These are phyloP conservation scores for Trisateles emortualis DNA, from an alignment of 2,888 invertebrate genomes.

Conservation along the genomic window DNA sequence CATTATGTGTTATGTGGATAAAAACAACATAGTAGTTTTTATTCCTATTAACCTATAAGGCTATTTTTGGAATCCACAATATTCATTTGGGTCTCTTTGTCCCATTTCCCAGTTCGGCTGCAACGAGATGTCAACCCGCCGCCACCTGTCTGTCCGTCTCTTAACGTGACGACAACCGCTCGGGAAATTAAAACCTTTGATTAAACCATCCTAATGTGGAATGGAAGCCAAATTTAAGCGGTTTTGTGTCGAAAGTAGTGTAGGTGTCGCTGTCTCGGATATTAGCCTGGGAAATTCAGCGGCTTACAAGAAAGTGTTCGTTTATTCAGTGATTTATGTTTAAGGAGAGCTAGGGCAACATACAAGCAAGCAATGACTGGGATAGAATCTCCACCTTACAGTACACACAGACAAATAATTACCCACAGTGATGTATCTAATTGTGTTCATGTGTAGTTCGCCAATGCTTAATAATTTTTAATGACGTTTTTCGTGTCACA, in stretches of 20 bases:
- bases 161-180: conserved; percentile 40
- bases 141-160: conserved; percentile 46
- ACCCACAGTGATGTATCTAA: too few species aligned
- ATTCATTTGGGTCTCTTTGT: conserved; percentile 15
- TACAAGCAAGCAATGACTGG: too few species aligned
- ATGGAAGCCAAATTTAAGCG: conserved; percentile 20
- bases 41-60: conserved; percentile 3
- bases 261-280: neutral
- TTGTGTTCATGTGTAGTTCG: too few species aligned
- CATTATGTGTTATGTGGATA: too few species aligned
- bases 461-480: too few species aligned
- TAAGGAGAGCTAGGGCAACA: too few species aligned
- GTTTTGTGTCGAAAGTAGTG: conserved; percentile 1
- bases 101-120: conserved; percentile 25
- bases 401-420: too few species aligned
- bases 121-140: conserved; percentile 51
- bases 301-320: neutral
- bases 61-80: conserved; percentile 19
- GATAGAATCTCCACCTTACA: too few species aligned
- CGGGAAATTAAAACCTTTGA: conserved; percentile 63
- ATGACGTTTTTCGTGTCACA: too few species aligned
- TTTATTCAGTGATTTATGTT: neutral
- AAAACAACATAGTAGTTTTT: too few species aligned
- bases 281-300: neutral
- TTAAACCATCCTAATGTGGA: conserved; percentile 46